phyloP scores from a whole-genome alignment of 2,888 invertebrate species.

The Diogma glabrata region DNA sequence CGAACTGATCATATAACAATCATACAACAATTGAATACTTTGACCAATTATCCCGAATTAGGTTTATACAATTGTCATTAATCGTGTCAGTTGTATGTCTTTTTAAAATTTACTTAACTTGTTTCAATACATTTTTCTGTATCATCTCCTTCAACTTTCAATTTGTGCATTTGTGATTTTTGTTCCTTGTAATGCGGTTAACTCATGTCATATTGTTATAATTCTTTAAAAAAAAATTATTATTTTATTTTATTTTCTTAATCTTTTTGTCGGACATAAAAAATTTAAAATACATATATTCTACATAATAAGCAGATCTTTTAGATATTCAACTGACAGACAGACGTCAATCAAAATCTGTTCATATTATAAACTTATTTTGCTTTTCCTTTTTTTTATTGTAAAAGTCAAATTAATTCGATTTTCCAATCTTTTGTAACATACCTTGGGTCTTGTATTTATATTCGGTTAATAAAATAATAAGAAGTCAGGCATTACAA shows the following conservation, averaged over 20 bases:
- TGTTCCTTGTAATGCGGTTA: too few species aligned
- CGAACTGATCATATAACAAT: background rate
- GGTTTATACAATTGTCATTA: constrained; percentile 10
- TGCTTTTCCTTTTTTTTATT: background rate
- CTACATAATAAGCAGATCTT: constrained; percentile 8
- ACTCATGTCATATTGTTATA: too few species aligned
- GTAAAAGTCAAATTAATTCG: too few species aligned
- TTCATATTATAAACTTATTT: background rate
- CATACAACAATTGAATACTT: constrained; percentile 7
- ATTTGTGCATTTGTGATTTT: too few species aligned
- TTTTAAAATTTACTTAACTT: too few species aligned
- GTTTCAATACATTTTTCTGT: too few species aligned
- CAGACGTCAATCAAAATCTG: constrained; percentile 9
- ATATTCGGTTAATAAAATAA: too few species aligned
- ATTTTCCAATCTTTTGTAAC: too few species aligned
- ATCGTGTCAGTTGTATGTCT: constrained; percentile 5
- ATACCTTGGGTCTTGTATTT: too few species aligned
- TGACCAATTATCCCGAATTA: constrained; percentile 9
- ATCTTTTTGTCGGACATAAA: constrained; percentile 5
- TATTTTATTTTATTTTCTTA: background rate
- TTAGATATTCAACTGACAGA: constrained; percentile 6
- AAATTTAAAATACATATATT: background rate
- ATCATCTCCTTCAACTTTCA: too few species aligned
- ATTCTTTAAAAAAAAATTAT: background rate
- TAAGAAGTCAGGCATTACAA: too few species aligned